These are phyloP conservation scores for Carollia perspicillata DNA, from an alignment of 2,113 vertebrate species.

Conservation along the genomic window DNA sequence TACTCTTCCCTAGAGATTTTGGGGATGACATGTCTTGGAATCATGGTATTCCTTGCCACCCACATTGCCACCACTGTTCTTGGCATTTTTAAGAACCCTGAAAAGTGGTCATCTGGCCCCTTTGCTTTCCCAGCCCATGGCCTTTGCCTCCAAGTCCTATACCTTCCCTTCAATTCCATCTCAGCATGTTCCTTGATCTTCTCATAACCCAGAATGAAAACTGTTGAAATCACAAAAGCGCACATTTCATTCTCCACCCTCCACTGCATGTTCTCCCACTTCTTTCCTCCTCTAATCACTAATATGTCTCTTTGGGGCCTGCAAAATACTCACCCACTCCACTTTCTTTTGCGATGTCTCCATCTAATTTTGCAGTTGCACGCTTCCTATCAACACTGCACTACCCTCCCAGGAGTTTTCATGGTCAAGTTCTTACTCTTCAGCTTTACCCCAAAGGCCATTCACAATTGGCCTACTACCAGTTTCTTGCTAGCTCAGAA, in stretches of 20 bases:
- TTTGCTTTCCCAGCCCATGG: neutral
- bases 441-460: neutral
- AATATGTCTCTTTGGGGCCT: neutral
- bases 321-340: neutral
- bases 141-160: accelerated
- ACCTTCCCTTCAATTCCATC: neutral
- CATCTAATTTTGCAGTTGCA: neutral
- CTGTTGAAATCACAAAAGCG: neutral
- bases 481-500: neutral
- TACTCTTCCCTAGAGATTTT: neutral
- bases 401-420: neutral
- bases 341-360: neutral
- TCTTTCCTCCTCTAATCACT: neutral
- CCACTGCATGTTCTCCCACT: neutral
- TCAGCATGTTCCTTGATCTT: neutral
- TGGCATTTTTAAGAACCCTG: neutral
- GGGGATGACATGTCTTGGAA: neutral
- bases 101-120: neutral
- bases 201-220: neutral
- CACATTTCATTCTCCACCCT: neutral
- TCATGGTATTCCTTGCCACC: neutral
- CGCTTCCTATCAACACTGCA: neutral
- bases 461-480: neutral
- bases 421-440: neutral
- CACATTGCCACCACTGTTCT: neutral